These are phyloP conservation scores for Caenorhabditis angaria DNA, from an alignment of 2,888 invertebrate genomes.

Conservation along the genomic window DNA sequence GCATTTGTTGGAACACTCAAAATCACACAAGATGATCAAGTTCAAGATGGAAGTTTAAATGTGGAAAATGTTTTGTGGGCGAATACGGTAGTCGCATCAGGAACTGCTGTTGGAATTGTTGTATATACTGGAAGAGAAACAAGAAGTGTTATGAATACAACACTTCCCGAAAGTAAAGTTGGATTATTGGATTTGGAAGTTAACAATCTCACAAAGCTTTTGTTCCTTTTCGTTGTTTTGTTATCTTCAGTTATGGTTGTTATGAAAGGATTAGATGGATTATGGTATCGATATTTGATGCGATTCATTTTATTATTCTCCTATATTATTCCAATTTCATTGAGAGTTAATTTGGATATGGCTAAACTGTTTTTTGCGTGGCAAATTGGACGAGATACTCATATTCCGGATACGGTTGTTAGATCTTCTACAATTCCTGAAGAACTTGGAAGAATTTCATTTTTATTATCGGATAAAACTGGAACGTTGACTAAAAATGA, in stretches of 20 bases:
- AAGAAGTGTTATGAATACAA: conserved; percentile 97
- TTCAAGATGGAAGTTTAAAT: conserved; percentile 83
- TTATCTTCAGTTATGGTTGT: conserved; percentile 92
- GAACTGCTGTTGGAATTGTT: conserved; percentile 78
- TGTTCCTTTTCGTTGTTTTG: conserved; percentile 89
- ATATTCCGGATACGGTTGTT: conserved; percentile 92
- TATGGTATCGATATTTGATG: conserved; percentile 83
- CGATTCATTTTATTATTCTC: conserved; percentile 95
- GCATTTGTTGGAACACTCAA: conserved; percentile 88
- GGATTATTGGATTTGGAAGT: conserved; percentile 93
- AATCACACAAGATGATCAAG: conserved; percentile 66
- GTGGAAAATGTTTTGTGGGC: conserved; percentile 98
- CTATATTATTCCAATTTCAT: conserved; percentile 97
- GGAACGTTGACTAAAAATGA: conserved; percentile 98
- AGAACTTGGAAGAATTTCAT: conserved; percentile 90
- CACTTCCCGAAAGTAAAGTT: conserved; percentile 91
- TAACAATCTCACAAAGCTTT: conserved; percentile 92
- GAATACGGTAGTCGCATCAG: conserved; percentile 93
- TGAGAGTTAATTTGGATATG: conserved; percentile 97
- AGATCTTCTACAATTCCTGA: conserved; percentile 98
- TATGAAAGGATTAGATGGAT: conserved; percentile 78
- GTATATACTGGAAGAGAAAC: conserved; percentile 96
- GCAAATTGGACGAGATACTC: conserved; percentile 91
- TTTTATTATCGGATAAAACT: conserved; percentile 96
- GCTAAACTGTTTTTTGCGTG: conserved; percentile 90